Evolutionary conservation across 2,888 invertebrate species (phyloP), one percentile per base, ranked within the genome.

Genomic region (Chironomus tentans): DNA sequence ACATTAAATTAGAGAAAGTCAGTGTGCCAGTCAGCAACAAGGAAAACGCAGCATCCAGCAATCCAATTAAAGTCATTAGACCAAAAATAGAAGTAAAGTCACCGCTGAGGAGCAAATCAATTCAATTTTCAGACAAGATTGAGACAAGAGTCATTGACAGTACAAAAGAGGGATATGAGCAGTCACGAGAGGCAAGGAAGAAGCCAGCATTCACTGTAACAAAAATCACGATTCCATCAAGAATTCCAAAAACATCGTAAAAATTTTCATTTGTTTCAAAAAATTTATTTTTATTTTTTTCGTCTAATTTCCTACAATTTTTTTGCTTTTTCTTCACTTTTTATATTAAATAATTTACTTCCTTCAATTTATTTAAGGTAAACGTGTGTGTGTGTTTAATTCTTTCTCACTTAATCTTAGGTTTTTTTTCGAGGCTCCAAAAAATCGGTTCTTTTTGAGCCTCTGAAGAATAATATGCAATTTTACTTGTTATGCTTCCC

Each of bases 371-470:
- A 7, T 15, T 71, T 56, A 71, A 71, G 71, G 71, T 71, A 50
- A 71, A 70, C 21, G 47, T 50, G 28, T 68, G 28, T 68, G 28
- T 38, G 38, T 68, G 4, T 68, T 62, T 62, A 38, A 38, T 65
- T 22, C 12, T 68, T n/a, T 70, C 50, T 50, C 71, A 56, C 56
- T 71, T 71, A 71, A 71, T 71, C 71, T 71, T 71, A 70, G 70
- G 70, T 48, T 70, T 18, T 13, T 38, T 38, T 38, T 65, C 21
- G 65, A 65, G 65, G 65, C 65, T 70, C 47, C 56, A 21, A 62
- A 65, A 21, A 15, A 6, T 56, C 56, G 56, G 56, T 15, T 56
- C 22, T 10, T n/a, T 18, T 15, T 22, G 65, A 56, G 65, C 65
- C 65, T 65, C 65, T 65, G n/a, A 65, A 65, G 65, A 21, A 65